Evolutionary conservation across 2,888 invertebrate genomes (phyloP).

Genomic region (Pterobdella sp.): DNA sequence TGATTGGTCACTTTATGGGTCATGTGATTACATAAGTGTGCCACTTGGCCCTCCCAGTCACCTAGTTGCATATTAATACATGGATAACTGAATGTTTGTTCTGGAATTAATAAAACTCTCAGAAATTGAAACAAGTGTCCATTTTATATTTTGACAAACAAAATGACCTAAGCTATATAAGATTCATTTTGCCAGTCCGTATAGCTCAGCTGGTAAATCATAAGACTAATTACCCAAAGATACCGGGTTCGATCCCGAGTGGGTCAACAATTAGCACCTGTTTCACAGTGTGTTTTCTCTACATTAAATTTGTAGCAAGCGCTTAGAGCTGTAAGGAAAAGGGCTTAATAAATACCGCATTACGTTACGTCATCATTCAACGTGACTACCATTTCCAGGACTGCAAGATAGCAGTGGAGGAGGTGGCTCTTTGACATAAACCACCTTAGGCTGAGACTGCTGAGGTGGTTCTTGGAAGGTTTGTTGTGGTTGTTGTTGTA

Average conservation of each 20-base stretch:
- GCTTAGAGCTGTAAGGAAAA: too few relatives aligned
- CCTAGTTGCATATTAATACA: constrained; percentile 41
- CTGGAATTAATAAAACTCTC: too few relatives aligned
- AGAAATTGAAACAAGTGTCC: constrained; percentile 5
- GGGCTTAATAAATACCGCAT: too few relatives aligned
- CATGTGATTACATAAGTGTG: constrained; percentile 50
- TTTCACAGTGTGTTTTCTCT: too few relatives aligned
- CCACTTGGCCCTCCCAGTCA: constrained; percentile 48
- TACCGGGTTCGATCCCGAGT: too few relatives aligned
- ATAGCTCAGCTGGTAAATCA: too few relatives aligned
- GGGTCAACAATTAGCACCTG: too few relatives aligned
- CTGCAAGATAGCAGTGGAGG: constrained; percentile 1
- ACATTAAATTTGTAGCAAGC: too few relatives aligned
- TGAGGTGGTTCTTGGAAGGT: neutral
- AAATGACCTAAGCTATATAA: neutral
- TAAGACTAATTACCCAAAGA: too few relatives aligned
- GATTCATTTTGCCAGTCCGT: too few relatives aligned
- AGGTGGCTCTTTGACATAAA: neutral
- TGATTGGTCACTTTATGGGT: constrained; percentile 38
- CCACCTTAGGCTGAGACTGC: neutral
- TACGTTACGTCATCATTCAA: too few relatives aligned
- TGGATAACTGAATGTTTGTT: too few relatives aligned
- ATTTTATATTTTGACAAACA: neutral
- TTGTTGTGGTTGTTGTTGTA: neutral
- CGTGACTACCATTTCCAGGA: constrained; percentile 18